Percentiles rank a stretch among this genome's conserved stretches.
These are phyloP conservation scores for Alcis repandata DNA, from an alignment of 2,888 invertebrate genomes.

Conservation along the genomic window DNA sequence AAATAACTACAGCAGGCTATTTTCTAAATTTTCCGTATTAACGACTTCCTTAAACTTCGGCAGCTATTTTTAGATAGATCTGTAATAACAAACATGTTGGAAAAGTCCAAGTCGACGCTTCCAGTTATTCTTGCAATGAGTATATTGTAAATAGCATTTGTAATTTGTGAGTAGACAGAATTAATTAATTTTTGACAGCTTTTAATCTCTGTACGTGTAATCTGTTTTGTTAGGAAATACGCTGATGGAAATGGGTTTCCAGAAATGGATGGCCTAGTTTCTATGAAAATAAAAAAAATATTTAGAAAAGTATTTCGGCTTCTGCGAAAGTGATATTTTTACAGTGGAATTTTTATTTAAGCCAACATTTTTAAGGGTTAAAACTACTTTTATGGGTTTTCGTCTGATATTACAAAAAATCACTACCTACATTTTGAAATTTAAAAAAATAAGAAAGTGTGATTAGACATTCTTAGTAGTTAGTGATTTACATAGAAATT, in stretches of 20 bases:
- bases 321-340: no score
- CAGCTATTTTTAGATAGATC: conserved; percentile 46
- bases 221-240: not conserved
- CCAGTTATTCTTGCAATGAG: conserved; percentile 16
- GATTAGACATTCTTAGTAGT: no score
- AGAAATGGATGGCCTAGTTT: conserved; percentile 6
- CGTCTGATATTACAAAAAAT: no score
- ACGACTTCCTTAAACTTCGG: conserved; percentile 57
- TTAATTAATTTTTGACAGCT: conserved; percentile 14
- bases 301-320: not conserved
- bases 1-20: conserved; percentile 68
- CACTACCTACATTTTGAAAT: no score
- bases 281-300: not conserved
- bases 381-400: no score
- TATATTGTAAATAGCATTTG: conserved; percentile 12
- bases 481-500: no score
- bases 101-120: conserved; percentile 16
- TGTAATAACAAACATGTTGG: conserved; percentile 30
- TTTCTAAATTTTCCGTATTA: conserved; percentile 58
- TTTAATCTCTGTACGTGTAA: conserved; percentile 7
- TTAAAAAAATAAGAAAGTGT: no score
- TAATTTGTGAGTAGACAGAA: conserved; percentile 6
- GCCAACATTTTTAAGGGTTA: no score
- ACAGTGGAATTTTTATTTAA: no score
- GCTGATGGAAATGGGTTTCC: conserved; percentile 4